phyloP scores from a whole-genome alignment of 1,140 invertebrate genomes.

The Solen grandis region DNA sequence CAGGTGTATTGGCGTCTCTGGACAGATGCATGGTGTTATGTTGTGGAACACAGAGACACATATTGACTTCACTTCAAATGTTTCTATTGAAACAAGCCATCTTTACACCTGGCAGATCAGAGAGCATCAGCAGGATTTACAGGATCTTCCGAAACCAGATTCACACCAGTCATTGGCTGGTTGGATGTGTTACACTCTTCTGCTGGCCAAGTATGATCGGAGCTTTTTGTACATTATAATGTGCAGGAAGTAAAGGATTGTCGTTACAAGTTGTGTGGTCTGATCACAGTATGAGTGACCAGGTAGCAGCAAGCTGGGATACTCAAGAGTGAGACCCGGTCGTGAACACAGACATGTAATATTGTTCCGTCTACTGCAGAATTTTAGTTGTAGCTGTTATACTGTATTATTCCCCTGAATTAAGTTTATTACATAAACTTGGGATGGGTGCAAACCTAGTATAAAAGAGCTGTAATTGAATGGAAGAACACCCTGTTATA shows the following conservation, averaged over 20 bases:
- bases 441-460: no score
- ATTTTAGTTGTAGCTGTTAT: no score
- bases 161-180: slow-evolving; percentile 87
- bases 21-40: slow-evolving; percentile 91
- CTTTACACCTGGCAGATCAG: slow-evolving; percentile 91
- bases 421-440: no score
- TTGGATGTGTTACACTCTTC: slow-evolving; percentile 91
- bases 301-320: slow-evolving; percentile 94
- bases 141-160: slow-evolving; percentile 84
- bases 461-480: no score
- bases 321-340: slow-evolving; percentile 86
- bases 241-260: slow-evolving; percentile 90
- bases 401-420: no score
- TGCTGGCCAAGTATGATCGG: slow-evolving; percentile 86
- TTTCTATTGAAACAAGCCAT: slow-evolving; percentile 83
- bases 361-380: no score
- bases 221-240: slow-evolving; percentile 86
- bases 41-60: slow-evolving; percentile 85
- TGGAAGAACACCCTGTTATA: no score
- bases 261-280: slow-evolving; percentile 87
- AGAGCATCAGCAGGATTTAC: no score
- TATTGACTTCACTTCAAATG: slow-evolving; percentile 41
- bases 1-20: slow-evolving; percentile 84
- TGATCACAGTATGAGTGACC: slow-evolving; percentile 89
- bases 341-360: slow-evolving; percentile 83